Evolutionary conservation across 2,113 vertebrate genomes (phyloP), one percentile per base, ranked within the genome.

Genomic region (Hydrolagus affinis): DNA sequence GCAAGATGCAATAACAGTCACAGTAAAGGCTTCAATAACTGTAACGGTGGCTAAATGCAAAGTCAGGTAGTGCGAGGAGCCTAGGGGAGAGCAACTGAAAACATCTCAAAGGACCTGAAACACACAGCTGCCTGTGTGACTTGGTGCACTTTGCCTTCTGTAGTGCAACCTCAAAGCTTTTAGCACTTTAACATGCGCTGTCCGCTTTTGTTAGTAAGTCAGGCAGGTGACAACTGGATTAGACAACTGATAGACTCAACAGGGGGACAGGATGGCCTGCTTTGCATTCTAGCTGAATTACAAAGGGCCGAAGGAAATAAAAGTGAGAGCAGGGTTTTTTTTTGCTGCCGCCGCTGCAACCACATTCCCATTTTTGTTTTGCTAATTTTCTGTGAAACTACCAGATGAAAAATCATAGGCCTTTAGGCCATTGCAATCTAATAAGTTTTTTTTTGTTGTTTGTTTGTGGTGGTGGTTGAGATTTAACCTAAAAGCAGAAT

Each of bases 161-260:
- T 62, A 80, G 57, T 62, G 28, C 76, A 62, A 80, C 62, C 57
- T 80, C 76, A 11, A 19, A 83, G 78, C 78, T 83, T 66, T 83
- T 83, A 83, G 78, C 78, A 83, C 78, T 83, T 19, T 28, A 32
- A 68, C 44, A 9, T 66, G 78, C 66, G 28, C 78, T 83, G 60
- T 83, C 78, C 30, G 60, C 78, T 83, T 83, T 59, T 28, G 25
- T 83, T 83, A 78, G 57, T 28, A 60, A 60, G 64, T 60, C 19
- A 25, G 62, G 66, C 60, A 32, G 21, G 60, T 83, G 78, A 83
- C 59, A 25, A 62, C 59, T 60, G 28, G 59, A 60, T 19, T 66
- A 66, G 62, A 68, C 78, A 64, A 83, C 25, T 83, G 62, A 66
- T 4, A 14, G 32, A 75, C 66, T 19, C 23, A 3, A 15, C 19